Percentiles rank a stretch among this genome's conserved stretches.
phyloP scores from a whole-genome alignment of 2,797 vertebrate species.

The Urosaurus nigricauda region DNA sequence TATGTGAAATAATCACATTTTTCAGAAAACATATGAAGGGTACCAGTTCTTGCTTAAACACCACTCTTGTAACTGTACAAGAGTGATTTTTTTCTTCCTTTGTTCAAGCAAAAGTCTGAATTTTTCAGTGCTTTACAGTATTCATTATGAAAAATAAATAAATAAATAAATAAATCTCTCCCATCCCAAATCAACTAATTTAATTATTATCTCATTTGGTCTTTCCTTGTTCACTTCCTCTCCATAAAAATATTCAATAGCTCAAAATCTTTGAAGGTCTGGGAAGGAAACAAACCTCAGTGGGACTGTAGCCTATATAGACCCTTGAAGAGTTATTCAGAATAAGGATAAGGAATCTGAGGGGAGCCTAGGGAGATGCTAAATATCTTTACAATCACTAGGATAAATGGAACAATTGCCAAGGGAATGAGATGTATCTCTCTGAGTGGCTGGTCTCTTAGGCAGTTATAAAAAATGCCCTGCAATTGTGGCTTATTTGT shows the following conservation, averaged over 20 bases:
- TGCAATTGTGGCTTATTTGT: conserved; percentile 69
- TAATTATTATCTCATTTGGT: not conserved
- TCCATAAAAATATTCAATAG: not conserved
- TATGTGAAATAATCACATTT: too few relatives aligned
- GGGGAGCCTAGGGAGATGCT: conserved; percentile 33
- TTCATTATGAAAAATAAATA: not conserved
- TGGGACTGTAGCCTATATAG: not conserved
- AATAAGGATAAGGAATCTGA: conserved; percentile 24
- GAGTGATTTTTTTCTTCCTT: too few relatives aligned
- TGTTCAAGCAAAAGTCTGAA: too few relatives aligned
- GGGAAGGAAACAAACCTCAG: not conserved
- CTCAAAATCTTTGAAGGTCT: not conserved
- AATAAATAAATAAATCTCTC: not conserved
- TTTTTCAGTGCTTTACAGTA: too few relatives aligned
- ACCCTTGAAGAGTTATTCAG: conserved; percentile 37
- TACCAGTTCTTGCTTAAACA: not conserved
- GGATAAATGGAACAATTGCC: conserved; percentile 48
- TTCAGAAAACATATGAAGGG: too few relatives aligned
- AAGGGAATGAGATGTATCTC: conserved; percentile 61
- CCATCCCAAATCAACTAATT: not conserved
- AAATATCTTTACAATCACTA: conserved; percentile 47
- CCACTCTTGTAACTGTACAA: not conserved
- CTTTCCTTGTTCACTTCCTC: not conserved
- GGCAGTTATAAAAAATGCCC: conserved; percentile 50
- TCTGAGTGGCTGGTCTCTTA: conserved; percentile 59